These are phyloP conservation scores for Piaya cayana DNA, from an alignment of 2,113 vertebrate species.

Conservation along the genomic window DNA sequence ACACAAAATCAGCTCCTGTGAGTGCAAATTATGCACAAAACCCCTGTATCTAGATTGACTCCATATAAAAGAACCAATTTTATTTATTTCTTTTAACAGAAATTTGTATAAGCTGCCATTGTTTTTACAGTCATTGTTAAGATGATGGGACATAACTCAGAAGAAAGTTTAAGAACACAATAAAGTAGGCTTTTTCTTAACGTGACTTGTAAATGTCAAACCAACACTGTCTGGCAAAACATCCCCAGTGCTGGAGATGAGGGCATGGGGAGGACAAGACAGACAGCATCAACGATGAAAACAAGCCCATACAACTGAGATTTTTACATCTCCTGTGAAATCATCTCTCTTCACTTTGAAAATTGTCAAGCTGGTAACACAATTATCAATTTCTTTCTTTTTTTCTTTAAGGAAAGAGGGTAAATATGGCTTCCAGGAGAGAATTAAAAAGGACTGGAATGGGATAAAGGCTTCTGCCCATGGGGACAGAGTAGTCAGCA, in stretches of 20 bases:
- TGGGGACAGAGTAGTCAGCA: background rate
- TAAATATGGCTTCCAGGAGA: background rate
- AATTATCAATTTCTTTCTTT: background rate
- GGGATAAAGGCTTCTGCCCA: background rate
- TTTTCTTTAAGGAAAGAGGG: background rate
- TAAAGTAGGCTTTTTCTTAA: background rate
- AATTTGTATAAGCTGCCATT: background rate
- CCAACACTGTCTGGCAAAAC: background rate
- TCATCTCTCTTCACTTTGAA: background rate
- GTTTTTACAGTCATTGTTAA: background rate
- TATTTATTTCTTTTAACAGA: background rate
- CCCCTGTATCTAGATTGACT: background rate
- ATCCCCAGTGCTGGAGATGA: background rate
- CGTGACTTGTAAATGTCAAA: background rate
- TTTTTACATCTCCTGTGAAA: background rate
- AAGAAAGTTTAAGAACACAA: background rate
- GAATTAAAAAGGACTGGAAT: background rate
- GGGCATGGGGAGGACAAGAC: background rate
- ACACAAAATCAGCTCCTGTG: background rate
- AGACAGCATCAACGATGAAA: background rate
- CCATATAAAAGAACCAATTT: background rate
- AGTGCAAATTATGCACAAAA: background rate
- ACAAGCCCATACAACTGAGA: background rate
- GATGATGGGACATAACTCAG: background rate
- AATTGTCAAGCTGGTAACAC: background rate